A percentile compares a stretch with the other conserved stretches of the same genome.
phyloP scores from a whole-genome alignment of 2,113 vertebrate species.

The Dascyllus trimaculatus region DNA sequence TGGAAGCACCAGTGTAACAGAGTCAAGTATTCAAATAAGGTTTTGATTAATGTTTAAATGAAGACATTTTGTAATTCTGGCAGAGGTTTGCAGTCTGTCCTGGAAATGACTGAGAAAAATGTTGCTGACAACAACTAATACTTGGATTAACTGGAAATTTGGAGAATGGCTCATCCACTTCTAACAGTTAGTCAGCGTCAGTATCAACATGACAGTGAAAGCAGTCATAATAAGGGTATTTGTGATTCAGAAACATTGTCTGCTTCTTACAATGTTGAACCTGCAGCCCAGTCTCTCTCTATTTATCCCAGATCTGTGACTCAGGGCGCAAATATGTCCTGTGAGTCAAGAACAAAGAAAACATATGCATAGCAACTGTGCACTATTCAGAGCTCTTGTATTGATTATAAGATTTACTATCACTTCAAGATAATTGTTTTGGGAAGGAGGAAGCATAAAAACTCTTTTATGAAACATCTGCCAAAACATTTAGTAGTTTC shows the following conservation, averaged over 20 bases:
- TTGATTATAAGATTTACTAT: constrained; percentile 75
- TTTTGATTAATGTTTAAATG: constrained; percentile 40
- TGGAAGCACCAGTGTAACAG: constrained; percentile 36
- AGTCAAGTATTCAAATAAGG: constrained; percentile 39
- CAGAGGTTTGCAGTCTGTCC: constrained; percentile 32
- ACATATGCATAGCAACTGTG: constrained; percentile 80
- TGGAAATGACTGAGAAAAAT: constrained; percentile 34
- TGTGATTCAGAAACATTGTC: constrained; percentile 70
- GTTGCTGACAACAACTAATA: constrained; percentile 42
- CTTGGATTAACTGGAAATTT: constrained; percentile 47
- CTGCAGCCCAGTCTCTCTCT: constrained; percentile 48
- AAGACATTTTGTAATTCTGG: constrained; percentile 33
- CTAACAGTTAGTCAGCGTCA: constrained; percentile 68
- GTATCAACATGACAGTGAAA: constrained; percentile 28
- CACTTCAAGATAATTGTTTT: constrained; percentile 62
- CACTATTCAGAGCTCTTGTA: constrained; percentile 67
- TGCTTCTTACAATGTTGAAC: constrained; percentile 58
- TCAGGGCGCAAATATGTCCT: constrained; percentile 79
- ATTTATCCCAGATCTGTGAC: constrained; percentile 71
- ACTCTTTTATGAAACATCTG: constrained; percentile 65
- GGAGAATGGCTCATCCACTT: constrained; percentile 59
- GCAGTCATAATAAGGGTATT: constrained; percentile 61
- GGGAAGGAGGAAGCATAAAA: constrained; percentile 64
- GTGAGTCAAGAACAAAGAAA: constrained; percentile 74
- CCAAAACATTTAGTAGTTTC: constrained; percentile 68